Conservation (phyloP, 2,113 vertebrate genomes). For the Perca schrenkii region DNA sequence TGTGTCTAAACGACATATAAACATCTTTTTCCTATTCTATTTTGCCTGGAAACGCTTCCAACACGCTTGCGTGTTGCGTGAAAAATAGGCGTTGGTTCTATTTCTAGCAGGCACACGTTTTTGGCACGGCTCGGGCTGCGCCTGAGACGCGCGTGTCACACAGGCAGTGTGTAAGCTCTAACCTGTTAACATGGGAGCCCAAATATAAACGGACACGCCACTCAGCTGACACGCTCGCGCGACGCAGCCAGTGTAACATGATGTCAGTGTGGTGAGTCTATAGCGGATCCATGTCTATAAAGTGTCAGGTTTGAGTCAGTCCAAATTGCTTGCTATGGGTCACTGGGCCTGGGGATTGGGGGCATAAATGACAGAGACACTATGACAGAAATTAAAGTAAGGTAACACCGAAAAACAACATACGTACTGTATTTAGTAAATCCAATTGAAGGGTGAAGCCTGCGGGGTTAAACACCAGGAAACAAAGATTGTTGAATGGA, state of each 20-base stretch:
- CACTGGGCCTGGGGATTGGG: slow-evolving; percentile 31
- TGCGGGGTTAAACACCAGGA: neutral
- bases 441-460: neutral
- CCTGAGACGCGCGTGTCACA: too few relatives aligned
- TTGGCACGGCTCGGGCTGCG: too few relatives aligned
- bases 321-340: slow-evolving; percentile 42
- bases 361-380: slow-evolving; percentile 28
- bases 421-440: neutral
- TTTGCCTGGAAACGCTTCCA: too few relatives aligned
- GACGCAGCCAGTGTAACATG: neutral
- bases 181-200: too few relatives aligned
- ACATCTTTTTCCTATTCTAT: too few relatives aligned
- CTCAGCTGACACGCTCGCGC: too few relatives aligned
- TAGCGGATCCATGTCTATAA: slow-evolving; percentile 38
- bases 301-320: slow-evolving; percentile 32
- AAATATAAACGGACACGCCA: too few relatives aligned
- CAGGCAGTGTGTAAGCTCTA: too few relatives aligned
- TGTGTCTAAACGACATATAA: too few relatives aligned
- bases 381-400: slow-evolving; percentile 23
- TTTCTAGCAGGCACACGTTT: too few relatives aligned
- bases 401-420: slow-evolving; percentile 9
- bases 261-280: slow-evolving; percentile 15
- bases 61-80: too few relatives aligned
- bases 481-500: slow-evolving; percentile 1
- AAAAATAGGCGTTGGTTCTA: too few relatives aligned